Conservation (phyloP, 2,888 invertebrate genomes). For the Archips xylosteana region DNA sequence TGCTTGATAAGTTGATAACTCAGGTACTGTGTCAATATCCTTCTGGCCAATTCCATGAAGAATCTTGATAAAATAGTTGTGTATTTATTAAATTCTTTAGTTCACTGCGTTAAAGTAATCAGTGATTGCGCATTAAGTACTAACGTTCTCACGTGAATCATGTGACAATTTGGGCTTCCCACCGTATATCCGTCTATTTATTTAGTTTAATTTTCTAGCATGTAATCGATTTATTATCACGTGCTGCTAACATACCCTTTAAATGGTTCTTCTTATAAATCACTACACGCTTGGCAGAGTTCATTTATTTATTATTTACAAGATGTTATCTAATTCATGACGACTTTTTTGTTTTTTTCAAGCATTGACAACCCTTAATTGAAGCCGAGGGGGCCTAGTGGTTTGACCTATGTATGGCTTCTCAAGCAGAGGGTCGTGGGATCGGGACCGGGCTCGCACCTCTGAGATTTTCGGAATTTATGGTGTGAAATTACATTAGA, state of each 20-base stretch:
- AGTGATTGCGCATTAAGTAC: slow-evolving; percentile 16
- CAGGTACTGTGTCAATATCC: slow-evolving; percentile 56
- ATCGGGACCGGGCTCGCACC: too few relatives aligned
- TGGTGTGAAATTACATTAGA: too few relatives aligned
- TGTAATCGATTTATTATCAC: background rate
- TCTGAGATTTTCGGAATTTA: too few relatives aligned
- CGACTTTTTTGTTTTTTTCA: too few relatives aligned
- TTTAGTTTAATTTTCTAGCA: background rate
- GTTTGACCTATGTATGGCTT: too few relatives aligned
- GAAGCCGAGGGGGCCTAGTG: too few relatives aligned
- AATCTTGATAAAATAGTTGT: slow-evolving; percentile 45
- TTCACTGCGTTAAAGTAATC: slow-evolving; percentile 11
- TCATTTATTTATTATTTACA: too few relatives aligned
- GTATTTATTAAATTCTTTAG: slow-evolving; percentile 30
- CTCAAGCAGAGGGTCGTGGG: too few relatives aligned
- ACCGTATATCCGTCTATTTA: background rate
- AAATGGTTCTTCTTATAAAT: too few relatives aligned
- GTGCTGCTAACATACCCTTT: background rate
- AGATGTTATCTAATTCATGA: too few relatives aligned
- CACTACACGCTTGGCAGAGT: too few relatives aligned
- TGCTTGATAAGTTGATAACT: slow-evolving; percentile 51
- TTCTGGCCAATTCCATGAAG: slow-evolving; percentile 55
- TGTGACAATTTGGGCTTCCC: background rate
- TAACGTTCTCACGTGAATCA: background rate
- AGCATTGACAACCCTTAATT: too few relatives aligned